A percentile compares a stretch with the other conserved stretches of the same genome.
phyloP scores from a whole-genome alignment of 2,797 vertebrate species.

The Artibeus jamaicensis region DNA sequence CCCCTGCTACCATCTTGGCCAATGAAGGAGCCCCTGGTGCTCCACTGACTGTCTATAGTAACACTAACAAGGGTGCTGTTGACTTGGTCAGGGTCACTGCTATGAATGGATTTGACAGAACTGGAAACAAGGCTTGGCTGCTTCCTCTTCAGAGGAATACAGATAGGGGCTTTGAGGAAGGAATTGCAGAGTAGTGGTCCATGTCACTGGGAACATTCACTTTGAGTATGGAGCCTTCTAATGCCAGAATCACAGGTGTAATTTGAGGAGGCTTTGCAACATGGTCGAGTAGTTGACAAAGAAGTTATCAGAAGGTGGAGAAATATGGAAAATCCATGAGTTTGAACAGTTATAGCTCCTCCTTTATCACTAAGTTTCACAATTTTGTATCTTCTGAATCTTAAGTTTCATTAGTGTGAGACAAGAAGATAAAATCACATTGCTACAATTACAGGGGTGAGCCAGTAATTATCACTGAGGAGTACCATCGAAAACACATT shows the following conservation, averaged over 20 bases:
- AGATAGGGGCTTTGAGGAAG: not conserved
- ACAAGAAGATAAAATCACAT: constrained; percentile 38
- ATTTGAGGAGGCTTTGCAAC: not conserved
- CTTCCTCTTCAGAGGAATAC: not conserved
- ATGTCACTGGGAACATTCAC: not conserved
- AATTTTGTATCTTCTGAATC: constrained; percentile 29
- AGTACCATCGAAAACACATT: constrained; percentile 52
- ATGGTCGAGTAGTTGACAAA: not conserved
- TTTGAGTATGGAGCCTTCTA: not conserved
- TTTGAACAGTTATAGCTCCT: not conserved
- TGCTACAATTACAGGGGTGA: constrained; percentile 27
- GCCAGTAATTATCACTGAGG: constrained; percentile 27
- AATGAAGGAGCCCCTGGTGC: not conserved
- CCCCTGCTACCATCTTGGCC: not conserved
- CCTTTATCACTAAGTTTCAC: not conserved
- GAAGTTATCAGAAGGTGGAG: not conserved
- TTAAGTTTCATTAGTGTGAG: constrained; percentile 45
- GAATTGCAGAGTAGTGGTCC: too few relatives aligned
- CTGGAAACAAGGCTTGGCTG: not conserved
- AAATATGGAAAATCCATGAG: not conserved
- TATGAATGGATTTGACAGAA: not conserved
- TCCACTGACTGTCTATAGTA: not conserved
- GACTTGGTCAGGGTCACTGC: not conserved
- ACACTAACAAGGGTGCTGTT: not conserved
- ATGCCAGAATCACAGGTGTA: not conserved